phyloP scores from a whole-genome alignment of 2,113 vertebrate genomes.

The Ramphastos sulfuratus region DNA sequence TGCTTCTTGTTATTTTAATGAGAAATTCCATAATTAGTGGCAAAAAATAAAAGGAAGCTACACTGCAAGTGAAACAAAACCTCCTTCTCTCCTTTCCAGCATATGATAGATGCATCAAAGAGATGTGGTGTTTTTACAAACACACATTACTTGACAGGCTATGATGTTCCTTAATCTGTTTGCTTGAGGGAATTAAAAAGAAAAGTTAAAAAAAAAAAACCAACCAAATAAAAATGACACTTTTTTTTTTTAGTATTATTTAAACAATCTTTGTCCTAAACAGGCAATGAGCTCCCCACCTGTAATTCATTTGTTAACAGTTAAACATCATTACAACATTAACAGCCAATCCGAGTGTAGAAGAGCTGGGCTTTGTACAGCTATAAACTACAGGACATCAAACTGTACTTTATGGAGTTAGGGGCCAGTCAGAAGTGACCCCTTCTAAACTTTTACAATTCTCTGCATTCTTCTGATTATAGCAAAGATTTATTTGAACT shows the following conservation, averaged over 20 bases:
- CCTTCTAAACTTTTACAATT: slow-evolving; percentile 53
- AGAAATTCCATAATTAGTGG: slow-evolving; percentile 62
- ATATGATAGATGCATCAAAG: neutral
- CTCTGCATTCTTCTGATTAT: slow-evolving; percentile 67
- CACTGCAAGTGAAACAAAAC: neutral
- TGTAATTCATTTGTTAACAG: slow-evolving; percentile 55
- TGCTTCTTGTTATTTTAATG: slow-evolving; percentile 63
- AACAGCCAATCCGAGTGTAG: slow-evolving; percentile 31
- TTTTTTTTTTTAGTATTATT: neutral
- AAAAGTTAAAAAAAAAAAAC: neutral
- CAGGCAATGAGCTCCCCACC: neutral
- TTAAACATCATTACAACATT: slow-evolving; percentile 55
- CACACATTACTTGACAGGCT: neutral
- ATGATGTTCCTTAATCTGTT: neutral
- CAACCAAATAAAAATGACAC: neutral
- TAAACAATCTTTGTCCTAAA: neutral
- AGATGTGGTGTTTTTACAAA: slow-evolving; percentile 15
- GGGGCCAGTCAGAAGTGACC: slow-evolving; percentile 14
- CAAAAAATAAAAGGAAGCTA: slow-evolving; percentile 20
- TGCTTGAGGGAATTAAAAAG: neutral
- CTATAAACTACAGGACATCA: slow-evolving; percentile 60
- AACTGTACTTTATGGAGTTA: slow-evolving; percentile 20
- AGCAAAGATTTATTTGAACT: slow-evolving; percentile 59
- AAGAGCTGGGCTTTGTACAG: slow-evolving; percentile 10
- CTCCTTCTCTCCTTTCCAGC: neutral